Evolutionary conservation across 2,113 vertebrate genomes (phyloP).

Genomic region (Vulpes vulpes): DNA sequence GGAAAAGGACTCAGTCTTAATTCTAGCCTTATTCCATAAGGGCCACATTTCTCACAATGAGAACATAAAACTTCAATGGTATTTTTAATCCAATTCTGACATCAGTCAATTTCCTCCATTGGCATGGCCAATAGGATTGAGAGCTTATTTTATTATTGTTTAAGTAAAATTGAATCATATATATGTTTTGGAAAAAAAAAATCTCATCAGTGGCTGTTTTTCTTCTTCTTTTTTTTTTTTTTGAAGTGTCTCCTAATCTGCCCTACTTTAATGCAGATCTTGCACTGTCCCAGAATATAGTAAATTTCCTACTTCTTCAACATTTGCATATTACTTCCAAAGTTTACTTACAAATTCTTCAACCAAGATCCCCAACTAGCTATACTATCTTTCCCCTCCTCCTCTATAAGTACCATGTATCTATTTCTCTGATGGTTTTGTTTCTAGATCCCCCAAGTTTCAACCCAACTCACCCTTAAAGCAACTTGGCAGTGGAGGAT

Average conservation of each 20-base stretch:
- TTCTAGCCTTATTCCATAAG: constrained; percentile 17
- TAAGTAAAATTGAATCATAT: constrained; percentile 25
- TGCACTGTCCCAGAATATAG: background rate
- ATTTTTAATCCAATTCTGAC: constrained; percentile 59
- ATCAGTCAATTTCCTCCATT: background rate
- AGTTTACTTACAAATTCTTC: constrained; percentile 44
- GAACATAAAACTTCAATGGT: background rate
- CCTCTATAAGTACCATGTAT: background rate
- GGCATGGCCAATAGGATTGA: background rate
- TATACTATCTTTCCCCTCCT: background rate
- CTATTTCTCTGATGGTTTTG: background rate
- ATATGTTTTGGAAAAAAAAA: background rate
- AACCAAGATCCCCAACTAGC: background rate
- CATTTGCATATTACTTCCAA: constrained; percentile 38
- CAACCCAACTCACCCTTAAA: constrained; percentile 79
- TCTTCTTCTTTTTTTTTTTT: background rate
- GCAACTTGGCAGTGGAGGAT: constrained; percentile 78
- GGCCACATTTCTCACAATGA: background rate
- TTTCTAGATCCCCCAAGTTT: background rate
- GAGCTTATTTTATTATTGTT: constrained; percentile 23
- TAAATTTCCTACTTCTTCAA: constrained; percentile 33
- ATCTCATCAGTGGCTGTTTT: background rate
- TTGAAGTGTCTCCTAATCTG: background rate
- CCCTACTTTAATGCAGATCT: background rate
- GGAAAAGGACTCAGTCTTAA: background rate